Evolutionary conservation across 1,140 invertebrate genomes (phyloP), one percentile per base, ranked within the genome.

Genomic region (Anastatus disparis): DNA sequence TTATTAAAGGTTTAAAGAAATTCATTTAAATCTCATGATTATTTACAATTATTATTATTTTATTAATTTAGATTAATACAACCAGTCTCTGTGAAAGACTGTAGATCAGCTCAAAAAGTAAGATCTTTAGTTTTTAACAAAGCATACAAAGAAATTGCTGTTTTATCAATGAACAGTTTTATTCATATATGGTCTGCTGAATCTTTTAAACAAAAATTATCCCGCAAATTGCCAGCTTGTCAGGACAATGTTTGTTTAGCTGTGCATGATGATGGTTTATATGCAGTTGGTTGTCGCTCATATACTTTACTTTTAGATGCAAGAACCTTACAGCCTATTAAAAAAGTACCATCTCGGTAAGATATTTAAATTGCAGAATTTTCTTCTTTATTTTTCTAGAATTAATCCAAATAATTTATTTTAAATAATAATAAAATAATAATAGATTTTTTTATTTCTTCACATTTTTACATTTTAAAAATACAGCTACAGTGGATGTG

Each of bases 241-340:
- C 92, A 95, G 82, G 97, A 98, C 84, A 96, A 97, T 84, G 96
- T 97, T 1, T 98, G 96, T 82, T 89, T 98, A 75, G 92, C 95
- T 40, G 92, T 93, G 38, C 92, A 95, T 81, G 91, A 93, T 71
- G 90, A 91, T 77, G 93, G 93, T 26, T 86, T 94, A 9, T 98
- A 98, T 85, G 96, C 95, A 2, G 92, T 98, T 50, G 97, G 97
- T 22, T 97, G 95, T 78, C 92, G 95, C 71, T 97, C 96, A 40
- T 96, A 97, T 81, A 96, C 96, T 2, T 89, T 96, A 44, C 84
- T 98, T 9, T 85, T 98, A 44, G 96, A 98, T 84, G 92, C 94
- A 27, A 88, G 95, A 75, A 96, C 94, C 31, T 87, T 96, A 44
- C 94, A 96, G 81, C 88, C 90, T 65, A 85, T 90, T 20, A 89